Evolutionary conservation across 1,140 invertebrate genomes (phyloP).

Genomic region (Bombyx mori): DNA sequence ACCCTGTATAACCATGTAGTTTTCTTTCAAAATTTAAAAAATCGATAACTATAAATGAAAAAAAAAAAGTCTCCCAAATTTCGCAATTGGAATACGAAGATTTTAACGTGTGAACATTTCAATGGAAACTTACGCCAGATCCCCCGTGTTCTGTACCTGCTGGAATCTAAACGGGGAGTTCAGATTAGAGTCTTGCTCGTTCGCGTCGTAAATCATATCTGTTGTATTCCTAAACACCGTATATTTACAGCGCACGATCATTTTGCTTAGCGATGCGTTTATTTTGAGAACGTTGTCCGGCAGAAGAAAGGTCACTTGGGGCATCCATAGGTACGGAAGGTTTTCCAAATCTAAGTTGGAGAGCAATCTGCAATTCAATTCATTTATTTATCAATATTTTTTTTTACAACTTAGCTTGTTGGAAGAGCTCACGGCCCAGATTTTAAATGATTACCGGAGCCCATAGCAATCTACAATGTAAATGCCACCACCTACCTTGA

Average conservation of each 20-base stretch:
- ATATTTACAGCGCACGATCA: conserved; percentile 34
- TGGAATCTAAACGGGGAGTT: conserved; percentile 38
- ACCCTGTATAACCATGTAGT: no score
- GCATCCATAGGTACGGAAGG: conserved; percentile 22
- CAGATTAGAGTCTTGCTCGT: conserved; percentile 16
- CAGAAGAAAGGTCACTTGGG: conserved; percentile 30
- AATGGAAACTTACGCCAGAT: conserved; percentile 30
- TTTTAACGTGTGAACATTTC: not conserved
- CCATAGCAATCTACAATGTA: no score
- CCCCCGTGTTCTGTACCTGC: conserved; percentile 29
- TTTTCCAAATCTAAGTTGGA: conserved; percentile 19
- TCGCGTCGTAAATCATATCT: conserved; percentile 15
- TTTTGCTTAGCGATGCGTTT: conserved; percentile 25
- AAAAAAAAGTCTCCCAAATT: not conserved
- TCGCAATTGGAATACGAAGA: no score
- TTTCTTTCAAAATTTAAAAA: no score
- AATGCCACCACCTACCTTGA: no score
- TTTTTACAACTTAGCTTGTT: no score
- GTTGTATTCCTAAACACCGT: conserved; percentile 31
- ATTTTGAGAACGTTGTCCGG: conserved; percentile 30
- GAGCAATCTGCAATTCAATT: no score
- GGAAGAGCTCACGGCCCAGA: no score
- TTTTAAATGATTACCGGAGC: no score
- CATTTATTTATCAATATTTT: no score
- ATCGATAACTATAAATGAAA: no score